Conservation (phyloP, 2,888 invertebrate species). For the Tetanocera ferruginea region DNA sequence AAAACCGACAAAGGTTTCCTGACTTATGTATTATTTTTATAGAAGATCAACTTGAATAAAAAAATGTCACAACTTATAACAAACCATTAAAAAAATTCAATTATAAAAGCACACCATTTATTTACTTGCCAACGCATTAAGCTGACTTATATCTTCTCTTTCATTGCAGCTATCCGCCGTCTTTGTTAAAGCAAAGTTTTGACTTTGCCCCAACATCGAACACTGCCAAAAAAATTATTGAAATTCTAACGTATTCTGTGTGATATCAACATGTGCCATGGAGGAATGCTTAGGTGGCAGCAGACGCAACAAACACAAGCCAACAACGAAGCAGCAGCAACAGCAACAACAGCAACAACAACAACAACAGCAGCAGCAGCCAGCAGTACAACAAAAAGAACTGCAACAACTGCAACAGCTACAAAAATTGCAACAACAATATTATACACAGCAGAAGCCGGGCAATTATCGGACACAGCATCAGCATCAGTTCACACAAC, state of each 20-base stretch:
- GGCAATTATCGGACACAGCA: constrained; percentile 52
- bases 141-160: background rate
- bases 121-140: too few relatives aligned
- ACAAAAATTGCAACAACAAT: constrained; percentile 49
- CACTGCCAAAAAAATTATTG: background rate
- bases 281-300: constrained; percentile 69
- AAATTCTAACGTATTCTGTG: background rate
- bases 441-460: constrained; percentile 54
- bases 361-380: constrained; percentile 48
- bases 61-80: too few relatives aligned
- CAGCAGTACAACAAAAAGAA: constrained; percentile 48
- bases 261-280: constrained; percentile 68
- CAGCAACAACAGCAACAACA: constrained; percentile 52
- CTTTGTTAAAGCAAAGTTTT: background rate
- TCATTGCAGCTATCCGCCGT: background rate
- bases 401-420: constrained; percentile 44
- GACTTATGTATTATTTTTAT: too few relatives aligned
- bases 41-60: too few relatives aligned
- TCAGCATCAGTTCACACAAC: constrained; percentile 40
- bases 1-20: too few relatives aligned
- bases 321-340: constrained; percentile 48
- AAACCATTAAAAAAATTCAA: too few relatives aligned
- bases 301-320: constrained; percentile 59
- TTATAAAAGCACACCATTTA: too few relatives aligned
- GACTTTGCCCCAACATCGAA: background rate